These are phyloP conservation scores for Menidia menidia DNA, from an alignment of 2,797 vertebrate species.

Conservation along the genomic window DNA sequence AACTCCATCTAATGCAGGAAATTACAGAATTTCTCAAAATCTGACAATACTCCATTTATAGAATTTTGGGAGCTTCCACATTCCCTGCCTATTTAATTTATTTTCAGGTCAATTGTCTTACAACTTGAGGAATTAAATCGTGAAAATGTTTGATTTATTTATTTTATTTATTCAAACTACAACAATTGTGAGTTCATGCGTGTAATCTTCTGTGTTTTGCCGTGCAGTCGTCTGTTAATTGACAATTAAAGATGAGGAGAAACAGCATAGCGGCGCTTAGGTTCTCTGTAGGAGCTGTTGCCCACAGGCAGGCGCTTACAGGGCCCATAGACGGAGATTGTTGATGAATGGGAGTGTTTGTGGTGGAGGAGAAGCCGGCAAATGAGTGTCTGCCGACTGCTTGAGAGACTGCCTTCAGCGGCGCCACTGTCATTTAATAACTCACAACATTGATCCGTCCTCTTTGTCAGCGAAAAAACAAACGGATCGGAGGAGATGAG, in stretches of 20 bases:
- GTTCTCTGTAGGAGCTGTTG: slow-evolving; percentile 39
- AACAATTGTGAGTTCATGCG: background rate
- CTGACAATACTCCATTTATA: background rate
- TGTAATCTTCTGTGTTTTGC: slow-evolving; percentile 3
- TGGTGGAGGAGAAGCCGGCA: slow-evolving; percentile 35
- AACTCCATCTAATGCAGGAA: background rate
- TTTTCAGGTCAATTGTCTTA: background rate
- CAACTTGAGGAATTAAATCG: no score
- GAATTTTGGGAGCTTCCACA: no score
- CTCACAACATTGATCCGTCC: slow-evolving; percentile 81
- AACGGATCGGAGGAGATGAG: slow-evolving; percentile 69
- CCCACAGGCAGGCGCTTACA: slow-evolving; percentile 42
- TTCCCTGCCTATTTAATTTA: background rate
- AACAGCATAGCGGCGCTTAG: slow-evolving; percentile 1
- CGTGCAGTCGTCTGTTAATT: background rate
- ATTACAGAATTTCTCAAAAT: background rate
- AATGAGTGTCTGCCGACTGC: slow-evolving; percentile 62
- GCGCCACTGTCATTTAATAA: slow-evolving; percentile 82
- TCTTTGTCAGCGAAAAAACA: slow-evolving; percentile 68
- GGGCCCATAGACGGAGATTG: slow-evolving; percentile 47
- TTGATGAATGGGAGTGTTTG: slow-evolving; percentile 63
- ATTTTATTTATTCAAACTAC: no score
- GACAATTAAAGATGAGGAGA: slow-evolving; percentile 18
- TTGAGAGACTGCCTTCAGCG: slow-evolving; percentile 76
- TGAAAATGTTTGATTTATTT: no score